Percentiles rank a stretch among this genome's conserved stretches.
Conservation (phyloP, 2,797 vertebrate genomes). For the Oryzias sinensis region DNA sequence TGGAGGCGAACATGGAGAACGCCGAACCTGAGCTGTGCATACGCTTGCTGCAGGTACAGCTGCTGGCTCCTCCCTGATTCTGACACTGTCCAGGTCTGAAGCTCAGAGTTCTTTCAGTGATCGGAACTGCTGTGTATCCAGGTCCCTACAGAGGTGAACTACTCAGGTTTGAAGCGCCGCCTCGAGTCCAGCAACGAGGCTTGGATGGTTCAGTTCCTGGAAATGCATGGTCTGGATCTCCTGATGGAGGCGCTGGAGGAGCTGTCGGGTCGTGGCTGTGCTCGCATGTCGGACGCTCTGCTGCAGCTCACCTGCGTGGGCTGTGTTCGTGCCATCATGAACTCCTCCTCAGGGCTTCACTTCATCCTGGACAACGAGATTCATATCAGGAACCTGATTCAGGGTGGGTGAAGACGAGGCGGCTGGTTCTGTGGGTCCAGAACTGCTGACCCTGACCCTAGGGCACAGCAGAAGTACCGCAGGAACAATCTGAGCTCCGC, state of each 20-base stretch:
- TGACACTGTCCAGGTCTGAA: not conserved
- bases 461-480: too few relatives aligned
- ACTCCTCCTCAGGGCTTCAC: constrained; percentile 82
- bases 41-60: constrained; percentile 79
- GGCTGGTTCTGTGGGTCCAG: not conserved
- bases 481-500: too few relatives aligned
- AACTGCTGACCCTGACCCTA: too few relatives aligned
- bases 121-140: not conserved
- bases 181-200: constrained; percentile 78
- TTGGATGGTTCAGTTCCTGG: constrained; percentile 92
- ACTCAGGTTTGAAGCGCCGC: constrained; percentile 84
- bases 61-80: not conserved
- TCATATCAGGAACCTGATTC: constrained; percentile 84
- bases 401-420: constrained; percentile 67
- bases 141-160: constrained; percentile 87
- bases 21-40: constrained; percentile 87
- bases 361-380: constrained; percentile 86
- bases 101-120: not conserved
- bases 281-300: constrained; percentile 84
- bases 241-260: constrained; percentile 86
- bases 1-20: constrained; percentile 87
- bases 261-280: constrained; percentile 82
- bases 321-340: constrained; percentile 86
- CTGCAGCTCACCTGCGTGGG: constrained; percentile 87
- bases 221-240: constrained; percentile 85